These are phyloP conservation scores for Labroides dimidiatus DNA, from an alignment of 2,797 vertebrate species.

Conservation along the genomic window DNA sequence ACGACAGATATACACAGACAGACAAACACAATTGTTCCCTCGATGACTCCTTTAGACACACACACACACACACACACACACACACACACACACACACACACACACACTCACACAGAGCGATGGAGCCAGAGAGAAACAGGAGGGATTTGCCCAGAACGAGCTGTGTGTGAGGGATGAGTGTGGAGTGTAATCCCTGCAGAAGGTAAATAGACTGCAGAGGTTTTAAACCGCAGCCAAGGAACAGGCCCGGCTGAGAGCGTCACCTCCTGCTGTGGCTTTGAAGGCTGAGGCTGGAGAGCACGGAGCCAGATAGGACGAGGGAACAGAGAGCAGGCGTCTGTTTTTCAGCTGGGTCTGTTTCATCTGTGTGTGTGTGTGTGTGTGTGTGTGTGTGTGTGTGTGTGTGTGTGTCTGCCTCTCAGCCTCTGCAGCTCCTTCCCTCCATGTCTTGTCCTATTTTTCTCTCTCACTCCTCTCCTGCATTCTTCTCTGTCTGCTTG, in stretches of 20 bases:
- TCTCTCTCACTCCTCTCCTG: conserved; percentile 37
- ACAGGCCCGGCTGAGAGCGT: conserved; percentile 58
- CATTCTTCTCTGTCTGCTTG: conserved; percentile 64
- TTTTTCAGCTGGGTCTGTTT: conserved; percentile 47
- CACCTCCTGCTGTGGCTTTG: conserved; percentile 69
- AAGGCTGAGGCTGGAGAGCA: conserved; percentile 63
- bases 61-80: conserved; percentile 9
- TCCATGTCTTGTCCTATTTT: conserved; percentile 73
- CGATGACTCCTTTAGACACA: conserved; percentile 28
- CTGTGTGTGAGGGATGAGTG: conserved; percentile 64
- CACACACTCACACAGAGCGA: conserved; percentile 11
- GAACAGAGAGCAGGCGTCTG: conserved; percentile 57
- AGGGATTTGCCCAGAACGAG: conserved; percentile 68
- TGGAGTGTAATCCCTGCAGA: conserved; percentile 70
- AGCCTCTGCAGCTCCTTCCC: conserved; percentile 35
- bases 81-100: conserved; percentile 21
- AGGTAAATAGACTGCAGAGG: conserved; percentile 72
- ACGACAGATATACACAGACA: conserved; percentile 49
- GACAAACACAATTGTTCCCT: conserved; percentile 57
- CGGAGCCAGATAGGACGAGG: conserved; percentile 61
- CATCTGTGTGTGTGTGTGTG: no score
- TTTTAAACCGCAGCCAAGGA: conserved; percentile 61
- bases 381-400: no score
- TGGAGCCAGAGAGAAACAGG: conserved; percentile 54
- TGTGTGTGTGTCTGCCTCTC: conserved; percentile 49